Evolutionary conservation across 1,140 invertebrate genomes (phyloP).

Genomic region (Drosophila grimshawi): DNA sequence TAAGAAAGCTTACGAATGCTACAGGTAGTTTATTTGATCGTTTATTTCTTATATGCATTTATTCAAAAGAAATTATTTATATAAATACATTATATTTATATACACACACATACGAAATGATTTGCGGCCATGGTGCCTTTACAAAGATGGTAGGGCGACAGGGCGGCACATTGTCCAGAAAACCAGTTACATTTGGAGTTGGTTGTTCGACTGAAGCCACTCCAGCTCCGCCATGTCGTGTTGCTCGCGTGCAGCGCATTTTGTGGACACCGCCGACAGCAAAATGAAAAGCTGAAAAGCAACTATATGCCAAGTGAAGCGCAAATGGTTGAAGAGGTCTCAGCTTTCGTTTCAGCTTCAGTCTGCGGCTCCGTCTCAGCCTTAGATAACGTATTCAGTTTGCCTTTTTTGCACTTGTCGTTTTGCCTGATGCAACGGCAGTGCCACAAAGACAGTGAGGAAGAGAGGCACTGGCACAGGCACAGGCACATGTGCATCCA

Average conservation of each 20-base stretch:
- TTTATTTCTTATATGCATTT: too few species aligned
- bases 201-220: conserved; percentile 12
- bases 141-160: not conserved
- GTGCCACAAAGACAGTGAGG: not conserved
- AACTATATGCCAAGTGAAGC: conserved; percentile 26
- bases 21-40: too few species aligned
- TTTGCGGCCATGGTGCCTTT: conserved; percentile 4
- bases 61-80: too few species aligned
- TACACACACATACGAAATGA: too few species aligned
- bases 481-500: conserved; percentile 28
- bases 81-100: too few species aligned
- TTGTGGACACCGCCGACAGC: conserved; percentile 56
- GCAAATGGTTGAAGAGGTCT: conserved; percentile 27
- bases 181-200: conserved; percentile 64
- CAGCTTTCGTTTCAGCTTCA: conserved; percentile 23
- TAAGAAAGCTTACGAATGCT: too few species aligned
- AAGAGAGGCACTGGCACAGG: conserved; percentile 15
- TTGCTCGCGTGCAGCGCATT: conserved; percentile 45
- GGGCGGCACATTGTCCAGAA: conserved; percentile 32
- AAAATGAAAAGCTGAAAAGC: conserved; percentile 68
- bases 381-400: conserved; percentile 35
- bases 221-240: conserved; percentile 45
- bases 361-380: conserved; percentile 9
- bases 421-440: conserved; percentile 6
- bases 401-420: conserved; percentile 65